These are phyloP conservation scores for Lycia hirtaria DNA, from an alignment of 2,888 invertebrate genomes.

Conservation along the genomic window DNA sequence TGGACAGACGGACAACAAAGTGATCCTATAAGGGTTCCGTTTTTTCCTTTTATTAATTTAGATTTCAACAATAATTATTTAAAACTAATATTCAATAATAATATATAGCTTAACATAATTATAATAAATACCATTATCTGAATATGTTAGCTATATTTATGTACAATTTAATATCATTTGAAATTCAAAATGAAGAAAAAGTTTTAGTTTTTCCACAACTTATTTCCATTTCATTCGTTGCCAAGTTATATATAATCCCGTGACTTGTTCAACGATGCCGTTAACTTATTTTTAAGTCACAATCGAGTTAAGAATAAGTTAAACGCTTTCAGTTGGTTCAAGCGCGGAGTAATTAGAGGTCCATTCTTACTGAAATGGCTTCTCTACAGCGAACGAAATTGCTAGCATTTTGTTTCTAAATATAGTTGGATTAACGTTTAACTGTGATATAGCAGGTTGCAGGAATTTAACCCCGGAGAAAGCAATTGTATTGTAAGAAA, in stretches of 20 bases:
- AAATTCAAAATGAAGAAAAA: neutral
- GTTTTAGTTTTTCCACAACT: neutral
- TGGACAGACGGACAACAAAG: too few relatives aligned
- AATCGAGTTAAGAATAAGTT: constrained; percentile 34
- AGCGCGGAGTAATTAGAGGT: constrained; percentile 13
- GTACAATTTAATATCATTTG: too few relatives aligned
- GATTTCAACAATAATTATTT: too few relatives aligned
- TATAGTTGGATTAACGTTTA: constrained; percentile 12
- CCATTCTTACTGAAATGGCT: constrained; percentile 9
- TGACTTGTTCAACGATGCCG: neutral
- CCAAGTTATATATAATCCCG: neutral
- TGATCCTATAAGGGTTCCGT: too few relatives aligned
- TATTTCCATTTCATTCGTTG: neutral
- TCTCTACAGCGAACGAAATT: constrained; percentile 5
- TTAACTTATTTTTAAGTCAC: constrained; percentile 18
- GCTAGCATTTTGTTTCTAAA: constrained; percentile 21
- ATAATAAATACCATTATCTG: too few relatives aligned
- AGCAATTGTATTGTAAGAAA: neutral
- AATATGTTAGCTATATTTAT: too few relatives aligned
- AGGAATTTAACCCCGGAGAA: neutral
- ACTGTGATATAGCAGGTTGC: constrained; percentile 4
- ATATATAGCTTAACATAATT: too few relatives aligned
- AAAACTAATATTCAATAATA: too few relatives aligned
- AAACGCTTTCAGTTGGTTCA: constrained; percentile 10
- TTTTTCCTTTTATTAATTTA: too few relatives aligned